phyloP scores from a whole-genome alignment of 1,140 invertebrate genomes.

The Eumaeus atala region DNA sequence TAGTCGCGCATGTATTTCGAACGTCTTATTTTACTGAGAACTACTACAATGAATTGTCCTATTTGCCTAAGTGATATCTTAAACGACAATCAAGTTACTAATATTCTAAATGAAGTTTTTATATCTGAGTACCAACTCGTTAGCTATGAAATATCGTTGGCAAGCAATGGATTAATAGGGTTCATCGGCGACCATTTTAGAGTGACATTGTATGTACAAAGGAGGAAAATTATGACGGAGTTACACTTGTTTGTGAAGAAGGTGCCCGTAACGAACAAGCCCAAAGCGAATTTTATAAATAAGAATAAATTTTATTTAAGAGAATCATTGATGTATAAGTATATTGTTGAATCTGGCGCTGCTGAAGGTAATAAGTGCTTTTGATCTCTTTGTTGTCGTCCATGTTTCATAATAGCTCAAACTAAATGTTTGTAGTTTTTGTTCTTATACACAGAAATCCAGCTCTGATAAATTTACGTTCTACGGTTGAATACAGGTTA shows the following conservation, averaged over 20 bases:
- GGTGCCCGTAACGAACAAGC: slow-evolving; percentile 38
- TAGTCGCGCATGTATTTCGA: too few species aligned
- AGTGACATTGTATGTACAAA: slow-evolving; percentile 28
- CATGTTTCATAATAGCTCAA: too few species aligned
- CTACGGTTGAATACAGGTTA: too few species aligned
- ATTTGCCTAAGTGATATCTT: slow-evolving; percentile 28
- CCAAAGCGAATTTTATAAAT: slow-evolving; percentile 46
- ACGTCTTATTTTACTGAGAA: too few species aligned
- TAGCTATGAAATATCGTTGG: slow-evolving; percentile 29
- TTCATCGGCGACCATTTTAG: slow-evolving; percentile 51
- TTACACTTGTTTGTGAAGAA: slow-evolving; percentile 46
- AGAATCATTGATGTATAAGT: slow-evolving; percentile 36
- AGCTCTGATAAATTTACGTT: too few species aligned
- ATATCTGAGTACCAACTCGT: slow-evolving; percentile 27
- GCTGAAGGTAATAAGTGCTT: slow-evolving; percentile 30
- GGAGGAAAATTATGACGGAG: slow-evolving; percentile 17
- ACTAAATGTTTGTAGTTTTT: too few species aligned
- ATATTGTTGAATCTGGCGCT: slow-evolving; percentile 39
- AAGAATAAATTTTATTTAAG: slow-evolving; percentile 36
- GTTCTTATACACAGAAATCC: too few species aligned
- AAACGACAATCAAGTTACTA: slow-evolving; percentile 34
- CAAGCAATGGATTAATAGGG: slow-evolving; percentile 36
- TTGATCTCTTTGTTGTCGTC: too few species aligned
- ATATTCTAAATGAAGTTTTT: slow-evolving; percentile 27
- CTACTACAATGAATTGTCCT: slow-evolving; percentile 14